phyloP scores from a whole-genome alignment of 2,113 vertebrate genomes.

The Callipepla squamata region DNA sequence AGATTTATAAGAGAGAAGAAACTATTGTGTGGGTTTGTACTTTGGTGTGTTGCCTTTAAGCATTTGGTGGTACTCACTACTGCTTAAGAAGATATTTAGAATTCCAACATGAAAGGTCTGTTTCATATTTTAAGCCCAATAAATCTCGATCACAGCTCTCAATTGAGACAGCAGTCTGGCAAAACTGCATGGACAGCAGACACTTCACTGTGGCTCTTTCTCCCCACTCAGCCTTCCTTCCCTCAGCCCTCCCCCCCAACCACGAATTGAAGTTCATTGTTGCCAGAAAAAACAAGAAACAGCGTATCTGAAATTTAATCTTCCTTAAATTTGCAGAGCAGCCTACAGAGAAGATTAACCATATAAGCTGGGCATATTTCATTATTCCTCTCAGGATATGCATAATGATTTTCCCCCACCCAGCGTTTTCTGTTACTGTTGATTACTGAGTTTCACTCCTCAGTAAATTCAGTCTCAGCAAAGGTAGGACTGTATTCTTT shows the following conservation, averaged over 20 bases:
- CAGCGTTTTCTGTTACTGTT: neutral
- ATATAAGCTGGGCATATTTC: constrained; percentile 9
- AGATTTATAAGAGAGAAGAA: constrained; percentile 42
- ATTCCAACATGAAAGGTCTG: constrained; percentile 74
- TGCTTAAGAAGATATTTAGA: constrained; percentile 76
- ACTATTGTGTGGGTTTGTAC: constrained; percentile 49
- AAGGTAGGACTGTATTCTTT: neutral
- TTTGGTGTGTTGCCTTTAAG: constrained; percentile 69
- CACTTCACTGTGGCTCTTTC: constrained; percentile 50
- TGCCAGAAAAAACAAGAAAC: constrained; percentile 71
- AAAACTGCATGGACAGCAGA: constrained; percentile 67
- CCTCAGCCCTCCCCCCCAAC: neutral
- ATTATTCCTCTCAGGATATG: neutral
- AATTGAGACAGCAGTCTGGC: constrained; percentile 69
- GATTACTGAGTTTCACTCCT: neutral
- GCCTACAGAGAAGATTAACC: constrained; percentile 40
- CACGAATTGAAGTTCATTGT: constrained; percentile 44
- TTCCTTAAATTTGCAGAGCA: constrained; percentile 56
- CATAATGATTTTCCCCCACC: neutral
- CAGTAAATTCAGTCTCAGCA: neutral
- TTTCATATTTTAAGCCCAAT: constrained; percentile 75
- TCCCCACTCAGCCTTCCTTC: constrained; percentile 51
- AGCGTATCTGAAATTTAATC: constrained; percentile 65
- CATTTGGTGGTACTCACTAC: constrained; percentile 61
- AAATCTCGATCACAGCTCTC: constrained; percentile 73